Evolutionary conservation across 2,797 vertebrate genomes (phyloP).

Genomic region (Mormyrus proboscirostris): DNA sequence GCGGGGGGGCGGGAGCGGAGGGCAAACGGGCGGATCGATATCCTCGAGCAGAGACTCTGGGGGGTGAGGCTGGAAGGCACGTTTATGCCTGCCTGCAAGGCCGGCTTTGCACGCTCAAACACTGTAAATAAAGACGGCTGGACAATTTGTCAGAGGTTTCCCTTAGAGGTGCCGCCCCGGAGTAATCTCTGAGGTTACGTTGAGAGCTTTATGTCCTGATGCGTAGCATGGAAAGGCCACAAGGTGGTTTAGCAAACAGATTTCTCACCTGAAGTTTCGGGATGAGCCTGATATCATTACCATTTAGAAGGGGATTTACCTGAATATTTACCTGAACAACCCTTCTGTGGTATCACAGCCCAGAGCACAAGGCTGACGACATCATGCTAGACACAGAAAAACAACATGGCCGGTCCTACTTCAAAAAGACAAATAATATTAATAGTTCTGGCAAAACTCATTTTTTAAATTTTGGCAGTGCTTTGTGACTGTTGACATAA

Average conservation of each 20-base stretch:
- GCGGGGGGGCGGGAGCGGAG: background rate
- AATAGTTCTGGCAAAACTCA: background rate
- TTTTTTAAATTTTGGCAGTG: background rate
- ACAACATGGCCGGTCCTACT: background rate
- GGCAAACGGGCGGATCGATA: conserved; percentile 2
- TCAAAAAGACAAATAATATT: background rate
- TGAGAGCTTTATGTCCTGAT: background rate
- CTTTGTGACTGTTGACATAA: background rate
- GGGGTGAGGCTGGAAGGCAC: background rate
- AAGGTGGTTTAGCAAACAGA: background rate
- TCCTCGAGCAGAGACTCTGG: background rate
- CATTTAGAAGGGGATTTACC: background rate
- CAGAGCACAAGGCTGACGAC: background rate
- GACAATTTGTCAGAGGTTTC: background rate
- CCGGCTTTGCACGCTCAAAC: background rate
- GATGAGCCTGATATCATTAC: background rate
- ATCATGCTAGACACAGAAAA: background rate
- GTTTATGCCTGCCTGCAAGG: background rate
- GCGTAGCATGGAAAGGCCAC: background rate
- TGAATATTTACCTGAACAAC: background rate
- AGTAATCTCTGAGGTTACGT: background rate
- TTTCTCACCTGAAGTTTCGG: background rate
- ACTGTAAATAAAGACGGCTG: background rate
- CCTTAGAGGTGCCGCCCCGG: background rate
- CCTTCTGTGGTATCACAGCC: background rate